These are phyloP conservation scores for Adelges cooleyi DNA, from an alignment of 1,140 invertebrate genomes.

Conservation along the genomic window DNA sequence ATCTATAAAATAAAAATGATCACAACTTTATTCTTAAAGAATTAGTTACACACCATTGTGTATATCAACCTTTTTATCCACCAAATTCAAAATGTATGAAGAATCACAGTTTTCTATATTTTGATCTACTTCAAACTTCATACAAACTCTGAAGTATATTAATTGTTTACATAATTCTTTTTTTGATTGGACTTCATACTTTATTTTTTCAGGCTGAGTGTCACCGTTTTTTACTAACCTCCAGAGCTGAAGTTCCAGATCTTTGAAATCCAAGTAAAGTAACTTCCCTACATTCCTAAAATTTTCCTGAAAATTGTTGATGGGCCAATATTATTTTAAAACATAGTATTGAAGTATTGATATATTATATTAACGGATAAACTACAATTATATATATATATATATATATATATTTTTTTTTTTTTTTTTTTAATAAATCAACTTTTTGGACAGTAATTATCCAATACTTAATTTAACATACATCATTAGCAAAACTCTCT, in stretches of 20 bases:
- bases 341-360: too few relatives aligned
- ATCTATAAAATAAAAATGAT: constrained; percentile 17
- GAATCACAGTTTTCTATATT: background rate
- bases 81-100: background rate
- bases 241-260: background rate
- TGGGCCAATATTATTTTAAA: too few relatives aligned
- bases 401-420: too few relatives aligned
- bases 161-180: background rate
- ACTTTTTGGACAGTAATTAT: too few relatives aligned
- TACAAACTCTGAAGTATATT: constrained; percentile 7
- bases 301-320: background rate
- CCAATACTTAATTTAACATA: too few relatives aligned
- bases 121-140: constrained; percentile 8
- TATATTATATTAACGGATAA: too few relatives aligned
- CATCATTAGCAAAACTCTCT: background rate
- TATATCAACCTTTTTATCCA: constrained; percentile 11
- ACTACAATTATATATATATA: too few relatives aligned
- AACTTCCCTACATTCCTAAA: background rate
- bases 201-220: background rate
- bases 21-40: too few relatives aligned
- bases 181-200: constrained; percentile 13
- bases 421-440: too few relatives aligned
- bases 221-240: background rate
- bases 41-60: too few relatives aligned
- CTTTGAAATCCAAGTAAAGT: background rate